phyloP scores from a whole-genome alignment of 2,888 invertebrate genomes.

The Tuberolachnus salignus region DNA sequence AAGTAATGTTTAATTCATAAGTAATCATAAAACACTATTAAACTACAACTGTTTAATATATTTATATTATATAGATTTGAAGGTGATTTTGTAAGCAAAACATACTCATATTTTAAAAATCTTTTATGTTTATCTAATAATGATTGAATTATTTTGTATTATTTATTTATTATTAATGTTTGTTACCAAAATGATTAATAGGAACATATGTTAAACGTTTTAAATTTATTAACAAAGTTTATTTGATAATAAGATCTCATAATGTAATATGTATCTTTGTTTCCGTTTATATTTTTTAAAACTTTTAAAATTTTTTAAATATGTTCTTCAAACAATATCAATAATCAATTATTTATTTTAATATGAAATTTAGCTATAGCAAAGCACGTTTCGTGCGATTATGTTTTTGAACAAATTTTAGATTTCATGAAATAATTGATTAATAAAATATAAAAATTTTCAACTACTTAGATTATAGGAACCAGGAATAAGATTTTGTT shows the following conservation, averaged over 20 bases:
- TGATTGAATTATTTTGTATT: not conserved
- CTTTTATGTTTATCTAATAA: not conserved
- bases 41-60: not conserved
- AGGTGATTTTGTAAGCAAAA: not conserved
- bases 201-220: not conserved
- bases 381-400: no score
- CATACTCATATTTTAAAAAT: not conserved
- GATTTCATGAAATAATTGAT: not conserved
- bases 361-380: not conserved
- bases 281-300: not conserved
- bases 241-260: constrained; percentile 36
- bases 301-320: no score
- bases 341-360: not conserved
- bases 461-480: not conserved
- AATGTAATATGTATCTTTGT: constrained; percentile 4
- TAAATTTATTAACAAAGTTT: constrained; percentile 1
- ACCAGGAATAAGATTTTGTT: no score
- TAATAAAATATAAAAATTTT: not conserved
- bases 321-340: not conserved
- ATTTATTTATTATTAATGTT: not conserved
- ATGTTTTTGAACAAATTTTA: no score
- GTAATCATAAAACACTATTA: not conserved
- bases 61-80: not conserved
- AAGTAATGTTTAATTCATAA: not conserved
- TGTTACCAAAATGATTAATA: constrained; percentile 25